These are phyloP conservation scores for Palythoa grandis DNA, from an alignment of 92 coral and sea anemone species.

Conservation along the genomic window DNA sequence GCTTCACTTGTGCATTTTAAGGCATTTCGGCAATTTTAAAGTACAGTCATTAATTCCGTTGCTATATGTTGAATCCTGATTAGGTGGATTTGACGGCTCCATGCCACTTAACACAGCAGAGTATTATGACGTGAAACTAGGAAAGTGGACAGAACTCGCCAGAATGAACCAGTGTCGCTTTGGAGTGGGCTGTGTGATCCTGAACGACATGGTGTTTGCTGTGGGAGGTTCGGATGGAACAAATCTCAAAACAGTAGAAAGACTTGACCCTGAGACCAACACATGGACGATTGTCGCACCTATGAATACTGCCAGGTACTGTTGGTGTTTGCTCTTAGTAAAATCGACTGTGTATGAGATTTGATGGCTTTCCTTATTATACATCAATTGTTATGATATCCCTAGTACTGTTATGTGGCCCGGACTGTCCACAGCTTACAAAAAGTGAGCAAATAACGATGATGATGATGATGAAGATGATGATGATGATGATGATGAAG, in stretches of 20 bases:
- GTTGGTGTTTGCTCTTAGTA: background rate
- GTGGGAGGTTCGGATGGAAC: conserved; percentile 99
- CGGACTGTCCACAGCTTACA: no score
- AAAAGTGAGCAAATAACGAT: no score
- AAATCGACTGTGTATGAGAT: no score
- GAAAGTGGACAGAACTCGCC: conserved; percentile 92
- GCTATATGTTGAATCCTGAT: background rate
- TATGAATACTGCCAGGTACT: conserved; percentile 94
- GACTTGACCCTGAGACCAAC: conserved; percentile 88
- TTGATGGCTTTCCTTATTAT: no score
- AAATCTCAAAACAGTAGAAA: conserved; percentile 86
- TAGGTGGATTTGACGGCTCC: conserved; percentile 99
- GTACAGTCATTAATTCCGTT: no score
- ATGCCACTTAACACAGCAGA: conserved; percentile 99
- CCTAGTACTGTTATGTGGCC: no score
- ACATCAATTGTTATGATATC: no score
- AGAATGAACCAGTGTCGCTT: conserved; percentile 98
- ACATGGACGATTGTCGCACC: conserved; percentile 90
- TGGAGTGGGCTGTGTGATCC: conserved; percentile 95
- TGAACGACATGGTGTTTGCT: conserved; percentile 84
- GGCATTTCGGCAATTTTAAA: background rate
- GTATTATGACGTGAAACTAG: conserved; percentile 83
- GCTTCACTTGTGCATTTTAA: background rate
- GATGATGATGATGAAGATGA: no score
- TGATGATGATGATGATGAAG: no score